These are phyloP conservation scores for Sprattus sprattus DNA, from an alignment of 2,113 vertebrate genomes.

Conservation along the genomic window DNA sequence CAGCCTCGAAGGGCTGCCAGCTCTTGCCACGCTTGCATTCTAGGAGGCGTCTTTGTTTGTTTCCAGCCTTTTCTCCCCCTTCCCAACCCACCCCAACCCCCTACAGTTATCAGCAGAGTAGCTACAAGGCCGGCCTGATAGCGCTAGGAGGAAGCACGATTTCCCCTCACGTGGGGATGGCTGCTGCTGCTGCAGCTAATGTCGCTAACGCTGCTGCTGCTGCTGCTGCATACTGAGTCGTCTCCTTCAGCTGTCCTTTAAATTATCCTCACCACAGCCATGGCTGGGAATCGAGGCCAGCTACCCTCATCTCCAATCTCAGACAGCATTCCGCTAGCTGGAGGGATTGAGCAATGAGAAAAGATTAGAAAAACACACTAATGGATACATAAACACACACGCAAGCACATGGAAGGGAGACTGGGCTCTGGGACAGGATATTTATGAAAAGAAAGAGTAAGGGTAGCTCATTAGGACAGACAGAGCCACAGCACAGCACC, in stretches of 20 bases:
- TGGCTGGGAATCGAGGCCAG: constrained; percentile 40
- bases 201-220: not conserved
- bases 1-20: not conserved
- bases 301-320: constrained; percentile 24
- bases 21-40: not conserved
- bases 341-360: not conserved
- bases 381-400: not conserved
- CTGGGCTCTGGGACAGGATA: not conserved
- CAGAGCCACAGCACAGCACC: constrained; percentile 27
- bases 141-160: not conserved
- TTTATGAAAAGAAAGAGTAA: constrained; percentile 12
- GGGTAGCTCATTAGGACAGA: constrained; percentile 40
- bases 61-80: not conserved
- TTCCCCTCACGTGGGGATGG: constrained; percentile 4
- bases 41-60: not conserved
- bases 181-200: constrained; percentile 4
- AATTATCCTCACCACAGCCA: constrained; percentile 21
- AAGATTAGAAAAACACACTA: not conserved
- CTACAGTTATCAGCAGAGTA: constrained; percentile 51
- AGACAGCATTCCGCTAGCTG: not conserved
- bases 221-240: not conserved
- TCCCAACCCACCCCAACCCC: not conserved
- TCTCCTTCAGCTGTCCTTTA: constrained; percentile 39
- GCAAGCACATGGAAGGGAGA: not conserved
- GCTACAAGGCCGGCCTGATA: constrained; percentile 10